A percentile compares a stretch with the other conserved stretches of the same genome.
phyloP scores from a whole-genome alignment of 2,797 vertebrate genomes.

The Fringilla coelebs region DNA sequence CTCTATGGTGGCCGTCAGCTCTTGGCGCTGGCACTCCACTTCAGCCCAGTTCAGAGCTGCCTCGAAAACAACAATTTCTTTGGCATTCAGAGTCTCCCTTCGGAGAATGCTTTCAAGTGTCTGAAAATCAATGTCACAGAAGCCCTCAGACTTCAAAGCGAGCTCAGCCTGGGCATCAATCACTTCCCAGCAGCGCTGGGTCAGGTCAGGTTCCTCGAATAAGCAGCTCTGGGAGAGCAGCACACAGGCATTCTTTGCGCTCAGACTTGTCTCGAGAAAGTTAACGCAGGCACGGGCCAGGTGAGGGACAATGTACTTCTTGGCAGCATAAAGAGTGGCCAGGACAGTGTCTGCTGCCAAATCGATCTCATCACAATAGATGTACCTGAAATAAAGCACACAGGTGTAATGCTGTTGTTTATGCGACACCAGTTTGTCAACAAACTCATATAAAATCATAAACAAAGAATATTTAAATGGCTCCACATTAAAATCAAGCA shows the following conservation, averaged over 20 bases:
- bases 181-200: slow-evolving; percentile 98
- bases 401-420: neutral
- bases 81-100: slow-evolving; percentile 96
- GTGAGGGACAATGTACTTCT: slow-evolving; percentile 98
- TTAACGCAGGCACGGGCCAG: slow-evolving; percentile 95
- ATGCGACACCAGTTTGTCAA: neutral
- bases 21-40: slow-evolving; percentile 93
- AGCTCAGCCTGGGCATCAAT: slow-evolving; percentile 97
- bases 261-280: slow-evolving; percentile 96
- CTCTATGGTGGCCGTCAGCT: slow-evolving; percentile 87
- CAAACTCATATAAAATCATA: neutral
- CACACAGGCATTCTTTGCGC: slow-evolving; percentile 96
- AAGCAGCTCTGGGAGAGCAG: slow-evolving; percentile 97
- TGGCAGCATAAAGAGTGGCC: slow-evolving; percentile 95
- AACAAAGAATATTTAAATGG: neutral
- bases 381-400: slow-evolving; percentile 85
- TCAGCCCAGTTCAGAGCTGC: slow-evolving; percentile 95
- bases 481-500: neutral
- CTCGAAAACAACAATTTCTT: slow-evolving; percentile 97
- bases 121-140: slow-evolving; percentile 96
- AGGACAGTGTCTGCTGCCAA: slow-evolving; percentile 94
- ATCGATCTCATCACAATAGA: slow-evolving; percentile 98
- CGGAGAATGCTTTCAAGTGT: slow-evolving; percentile 96
- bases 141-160: slow-evolving; percentile 94
- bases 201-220: slow-evolving; percentile 97